Percentiles rank a stretch among this genome's conserved stretches.
Evolutionary conservation across 2,888 invertebrate species (phyloP).

Genomic region (Conus canariensis): DNA sequence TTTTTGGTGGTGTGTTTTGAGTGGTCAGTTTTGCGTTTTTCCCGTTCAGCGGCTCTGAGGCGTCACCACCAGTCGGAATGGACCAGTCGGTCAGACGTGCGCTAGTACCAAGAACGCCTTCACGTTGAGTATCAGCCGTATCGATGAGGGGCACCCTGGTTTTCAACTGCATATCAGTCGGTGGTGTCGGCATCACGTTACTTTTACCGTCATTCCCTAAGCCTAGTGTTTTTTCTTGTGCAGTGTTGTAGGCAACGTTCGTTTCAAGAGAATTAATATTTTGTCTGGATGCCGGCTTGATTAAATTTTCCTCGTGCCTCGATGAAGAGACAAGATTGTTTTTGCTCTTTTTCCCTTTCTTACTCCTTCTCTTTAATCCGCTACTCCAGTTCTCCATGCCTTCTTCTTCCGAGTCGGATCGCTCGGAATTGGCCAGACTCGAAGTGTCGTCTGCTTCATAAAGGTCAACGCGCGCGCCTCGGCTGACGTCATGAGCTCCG

Average conservation of each 20-base stretch:
- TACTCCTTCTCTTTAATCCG: neutral
- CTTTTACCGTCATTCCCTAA: neutral
- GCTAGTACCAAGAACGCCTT: neutral
- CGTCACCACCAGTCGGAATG: too few species aligned
- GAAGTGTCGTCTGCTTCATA: conserved; percentile 17
- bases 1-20: neutral
- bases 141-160: neutral
- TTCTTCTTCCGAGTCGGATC: neutral
- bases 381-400: neutral
- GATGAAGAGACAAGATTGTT: neutral
- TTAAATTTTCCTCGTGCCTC: neutral
- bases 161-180: neutral
- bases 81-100: too few species aligned
- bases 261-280: neutral
- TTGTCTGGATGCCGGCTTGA: neutral
- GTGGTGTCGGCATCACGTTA: neutral
- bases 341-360: neutral
- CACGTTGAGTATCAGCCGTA: neutral
- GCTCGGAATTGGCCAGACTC: neutral
- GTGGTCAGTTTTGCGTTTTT: too few species aligned
- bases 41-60: neutral
- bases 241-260: neutral
- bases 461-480: neutral
- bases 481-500: neutral
- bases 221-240: neutral